phyloP scores from a whole-genome alignment of 2,888 invertebrate species.

The Cryptocephalus moraei region DNA sequence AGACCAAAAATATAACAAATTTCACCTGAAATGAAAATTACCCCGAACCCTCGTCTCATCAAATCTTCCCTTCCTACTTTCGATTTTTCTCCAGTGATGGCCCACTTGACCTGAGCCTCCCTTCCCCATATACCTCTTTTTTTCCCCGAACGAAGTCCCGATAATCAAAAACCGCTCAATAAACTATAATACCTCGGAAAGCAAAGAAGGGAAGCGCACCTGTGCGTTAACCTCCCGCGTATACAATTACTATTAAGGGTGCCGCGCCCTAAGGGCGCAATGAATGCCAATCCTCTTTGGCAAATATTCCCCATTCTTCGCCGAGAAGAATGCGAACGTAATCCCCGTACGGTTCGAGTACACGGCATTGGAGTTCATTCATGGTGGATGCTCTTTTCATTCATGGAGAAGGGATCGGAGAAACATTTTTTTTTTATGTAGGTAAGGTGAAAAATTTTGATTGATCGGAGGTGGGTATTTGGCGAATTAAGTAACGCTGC shows the following conservation, averaged over 20 bases:
- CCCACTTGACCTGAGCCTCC: neutral
- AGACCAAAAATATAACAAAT: too few species aligned
- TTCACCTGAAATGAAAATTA: too few species aligned
- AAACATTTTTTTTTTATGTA: too few species aligned
- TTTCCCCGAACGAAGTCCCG: neutral
- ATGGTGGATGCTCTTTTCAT: neutral
- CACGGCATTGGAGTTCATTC: neutral
- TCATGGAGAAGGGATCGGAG: neutral
- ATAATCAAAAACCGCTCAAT: neutral
- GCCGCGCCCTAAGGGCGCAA: neutral
- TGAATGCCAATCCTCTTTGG: neutral
- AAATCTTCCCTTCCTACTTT: too few species aligned
- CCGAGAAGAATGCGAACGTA: neutral
- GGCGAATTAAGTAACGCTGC: too few species aligned
- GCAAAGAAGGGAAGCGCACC: neutral
- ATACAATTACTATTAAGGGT: neutral
- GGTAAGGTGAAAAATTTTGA: too few species aligned
- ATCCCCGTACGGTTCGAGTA: neutral
- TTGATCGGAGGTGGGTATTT: too few species aligned
- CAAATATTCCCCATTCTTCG: neutral
- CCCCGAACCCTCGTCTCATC: too few species aligned
- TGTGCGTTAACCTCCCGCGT: neutral
- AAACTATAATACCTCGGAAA: neutral
- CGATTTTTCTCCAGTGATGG: neutral
- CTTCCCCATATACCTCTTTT: neutral